Percentiles rank a stretch among this genome's conserved stretches.
Conservation (phyloP, 2,113 vertebrate species). For the Ibidorhyncha struthersii region DNA sequence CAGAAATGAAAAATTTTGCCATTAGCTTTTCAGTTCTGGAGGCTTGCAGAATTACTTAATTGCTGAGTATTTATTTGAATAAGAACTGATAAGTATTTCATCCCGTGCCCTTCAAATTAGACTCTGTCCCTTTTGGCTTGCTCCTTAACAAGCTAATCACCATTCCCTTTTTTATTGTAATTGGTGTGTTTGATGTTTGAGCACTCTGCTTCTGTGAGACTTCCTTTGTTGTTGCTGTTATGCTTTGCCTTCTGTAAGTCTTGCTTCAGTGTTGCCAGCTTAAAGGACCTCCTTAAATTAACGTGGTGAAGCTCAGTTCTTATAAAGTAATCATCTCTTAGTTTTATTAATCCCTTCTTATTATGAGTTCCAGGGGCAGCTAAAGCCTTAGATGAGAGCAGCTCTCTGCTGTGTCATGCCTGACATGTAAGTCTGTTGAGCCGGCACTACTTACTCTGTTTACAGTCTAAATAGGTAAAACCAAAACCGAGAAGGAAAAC, state of each 20-base stretch:
- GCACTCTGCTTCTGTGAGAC: background rate
- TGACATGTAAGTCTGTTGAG: rapidly evolving
- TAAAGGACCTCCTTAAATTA: background rate
- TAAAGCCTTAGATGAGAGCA: background rate
- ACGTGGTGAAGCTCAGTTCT: background rate
- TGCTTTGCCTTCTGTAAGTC: background rate
- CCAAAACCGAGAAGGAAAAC: background rate
- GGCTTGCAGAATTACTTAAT: background rate
- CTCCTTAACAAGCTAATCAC: background rate
- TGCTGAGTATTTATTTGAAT: background rate
- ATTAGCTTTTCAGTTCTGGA: background rate
- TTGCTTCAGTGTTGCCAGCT: background rate
- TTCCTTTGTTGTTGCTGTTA: background rate
- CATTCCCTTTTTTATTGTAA: background rate
- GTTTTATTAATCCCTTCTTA: background rate
- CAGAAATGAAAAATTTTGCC: background rate
- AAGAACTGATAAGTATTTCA: background rate
- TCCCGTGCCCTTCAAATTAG: background rate
- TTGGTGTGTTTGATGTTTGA: constrained; percentile 1
- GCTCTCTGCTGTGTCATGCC: background rate
- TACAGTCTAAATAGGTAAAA: background rate
- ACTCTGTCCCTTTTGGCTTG: background rate
- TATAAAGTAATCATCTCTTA: background rate
- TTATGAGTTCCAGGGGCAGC: background rate
- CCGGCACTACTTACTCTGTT: background rate